Conservation (phyloP, 2,797 vertebrate species). For the Limosa lapponica region DNA sequence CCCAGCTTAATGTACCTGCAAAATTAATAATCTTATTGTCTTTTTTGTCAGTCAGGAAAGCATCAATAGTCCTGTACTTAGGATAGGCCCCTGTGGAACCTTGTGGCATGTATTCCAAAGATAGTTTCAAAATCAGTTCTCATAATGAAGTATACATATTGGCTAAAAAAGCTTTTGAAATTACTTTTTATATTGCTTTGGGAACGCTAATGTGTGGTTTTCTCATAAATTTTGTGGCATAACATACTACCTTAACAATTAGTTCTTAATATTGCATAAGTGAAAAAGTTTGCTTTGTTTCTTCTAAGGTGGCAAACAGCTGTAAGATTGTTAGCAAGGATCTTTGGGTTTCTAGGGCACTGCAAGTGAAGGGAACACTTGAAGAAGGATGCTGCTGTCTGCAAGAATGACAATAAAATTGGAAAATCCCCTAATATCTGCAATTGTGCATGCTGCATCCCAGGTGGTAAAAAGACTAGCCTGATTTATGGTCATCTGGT, state of each 20-base stretch:
- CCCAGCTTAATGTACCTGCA: neutral
- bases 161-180: neutral
- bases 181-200: constrained; percentile 1
- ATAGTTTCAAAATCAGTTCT: constrained; percentile 3
- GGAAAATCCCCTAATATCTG: neutral
- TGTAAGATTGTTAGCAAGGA: neutral
- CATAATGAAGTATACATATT: neutral
- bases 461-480: neutral
- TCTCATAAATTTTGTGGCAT: neutral
- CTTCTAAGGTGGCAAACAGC: neutral
- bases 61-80: neutral
- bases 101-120: neutral
- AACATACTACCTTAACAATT: neutral
- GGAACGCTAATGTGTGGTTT: neutral
- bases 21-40: constrained; percentile 16
- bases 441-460: neutral
- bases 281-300: neutral
- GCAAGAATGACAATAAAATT: neutral
- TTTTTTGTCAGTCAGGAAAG: neutral
- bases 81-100: neutral
- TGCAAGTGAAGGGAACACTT: neutral
- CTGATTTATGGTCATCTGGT: neutral
- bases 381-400: neutral
- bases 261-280: neutral
- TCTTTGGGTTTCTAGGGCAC: neutral